Percentiles rank a stretch among this genome's conserved stretches.
Evolutionary conservation across 2,797 vertebrate genomes (phyloP).

Genomic region (Enteromius anoplus): DNA sequence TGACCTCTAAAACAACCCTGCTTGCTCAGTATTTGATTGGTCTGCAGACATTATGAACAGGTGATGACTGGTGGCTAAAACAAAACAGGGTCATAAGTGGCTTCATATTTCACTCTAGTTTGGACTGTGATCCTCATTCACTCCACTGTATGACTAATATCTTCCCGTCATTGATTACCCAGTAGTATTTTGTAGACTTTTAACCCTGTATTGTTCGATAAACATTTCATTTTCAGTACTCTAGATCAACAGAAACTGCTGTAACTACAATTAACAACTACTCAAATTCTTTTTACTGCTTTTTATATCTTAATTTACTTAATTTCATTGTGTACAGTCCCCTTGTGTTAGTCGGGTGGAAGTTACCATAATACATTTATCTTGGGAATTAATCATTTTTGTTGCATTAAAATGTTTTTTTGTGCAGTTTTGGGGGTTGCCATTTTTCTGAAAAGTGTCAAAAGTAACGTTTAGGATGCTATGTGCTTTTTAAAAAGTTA

Average conservation of each 20-base stretch:
- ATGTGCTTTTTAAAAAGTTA: no score
- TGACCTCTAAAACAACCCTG: not conserved
- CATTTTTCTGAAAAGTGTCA: not conserved
- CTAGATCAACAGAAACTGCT: not conserved
- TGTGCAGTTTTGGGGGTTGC: not conserved
- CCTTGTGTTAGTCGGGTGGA: not conserved
- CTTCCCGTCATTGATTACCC: not conserved
- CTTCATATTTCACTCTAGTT: not conserved
- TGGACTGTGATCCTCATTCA: not conserved
- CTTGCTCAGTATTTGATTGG: not conserved
- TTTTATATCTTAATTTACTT: not conserved
- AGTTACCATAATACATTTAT: not conserved
- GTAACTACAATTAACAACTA: no score
- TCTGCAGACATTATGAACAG: constrained; percentile 44
- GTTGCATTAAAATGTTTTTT: not conserved
- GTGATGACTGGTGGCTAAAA: constrained; percentile 51
- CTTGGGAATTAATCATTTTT: not conserved
- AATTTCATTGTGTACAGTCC: not conserved
- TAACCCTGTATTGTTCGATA: not conserved
- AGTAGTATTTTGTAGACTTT: not conserved
- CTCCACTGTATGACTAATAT: not conserved
- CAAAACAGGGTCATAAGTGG: not conserved
- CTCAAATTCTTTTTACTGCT: not conserved
- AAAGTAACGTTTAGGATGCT: no score
- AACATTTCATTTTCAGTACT: not conserved